These are phyloP conservation scores for Ochotona curzoniae DNA, from an alignment of 2,113 vertebrate species.

Conservation along the genomic window DNA sequence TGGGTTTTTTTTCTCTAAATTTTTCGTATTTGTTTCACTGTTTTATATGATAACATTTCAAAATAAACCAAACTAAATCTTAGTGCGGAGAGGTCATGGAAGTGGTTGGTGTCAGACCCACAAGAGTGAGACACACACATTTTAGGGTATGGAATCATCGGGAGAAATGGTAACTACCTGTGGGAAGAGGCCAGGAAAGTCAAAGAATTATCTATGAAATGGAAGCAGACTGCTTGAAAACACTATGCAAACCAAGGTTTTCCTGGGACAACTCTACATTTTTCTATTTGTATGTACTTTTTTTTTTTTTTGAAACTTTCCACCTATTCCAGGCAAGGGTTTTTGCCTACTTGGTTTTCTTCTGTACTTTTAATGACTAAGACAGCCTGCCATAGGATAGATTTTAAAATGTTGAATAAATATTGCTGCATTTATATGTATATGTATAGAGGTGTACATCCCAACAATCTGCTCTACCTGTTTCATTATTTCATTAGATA, in stretches of 20 bases:
- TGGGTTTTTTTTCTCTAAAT: neutral
- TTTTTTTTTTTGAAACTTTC: neutral
- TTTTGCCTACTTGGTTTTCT: neutral
- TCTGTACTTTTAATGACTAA: neutral
- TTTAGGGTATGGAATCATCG: neutral
- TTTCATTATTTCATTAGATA: neutral
- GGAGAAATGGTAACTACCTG: neutral
- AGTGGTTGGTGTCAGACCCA: neutral
- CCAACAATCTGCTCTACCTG: neutral
- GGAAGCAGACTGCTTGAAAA: neutral
- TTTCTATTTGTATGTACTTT: neutral
- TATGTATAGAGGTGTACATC: neutral
- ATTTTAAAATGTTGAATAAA: neutral
- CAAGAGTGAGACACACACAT: neutral
- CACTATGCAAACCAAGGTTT: neutral
- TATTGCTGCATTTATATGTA: neutral
- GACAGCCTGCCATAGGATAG: neutral
- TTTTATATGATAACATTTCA: slow-evolving; percentile 1
- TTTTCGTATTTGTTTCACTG: neutral
- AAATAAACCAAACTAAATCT: neutral
- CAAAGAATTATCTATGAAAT: neutral
- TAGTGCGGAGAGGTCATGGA: neutral
- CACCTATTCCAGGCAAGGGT: neutral
- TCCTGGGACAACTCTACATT: neutral
- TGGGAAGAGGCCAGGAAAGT: neutral